Evolutionary conservation across 2,797 vertebrate genomes (phyloP), one percentile per base, ranked within the genome.

Genomic region (Otolemur crassicaudatus): DNA sequence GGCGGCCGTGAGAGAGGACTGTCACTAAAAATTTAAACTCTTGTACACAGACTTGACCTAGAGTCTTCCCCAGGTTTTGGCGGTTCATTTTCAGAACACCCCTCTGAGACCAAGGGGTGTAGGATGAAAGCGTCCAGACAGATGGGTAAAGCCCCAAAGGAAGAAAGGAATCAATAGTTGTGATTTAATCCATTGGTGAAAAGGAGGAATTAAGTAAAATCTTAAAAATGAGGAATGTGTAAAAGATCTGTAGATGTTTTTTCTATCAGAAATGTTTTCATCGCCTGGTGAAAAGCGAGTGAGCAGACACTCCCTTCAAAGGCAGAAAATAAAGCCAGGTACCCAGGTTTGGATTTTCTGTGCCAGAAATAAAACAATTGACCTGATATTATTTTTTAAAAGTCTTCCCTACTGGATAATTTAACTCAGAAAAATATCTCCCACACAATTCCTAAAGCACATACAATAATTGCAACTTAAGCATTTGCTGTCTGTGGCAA

Each of bases 21-120:
- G 99, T 99, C 98, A 98, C 98, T 98, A 98, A 99, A 99, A 99
- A 99, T 99, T 99, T 99, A 99, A 99, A 99, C 99, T 99, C 99
- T 99, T 99, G 99, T 99, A 99, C 99, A 99, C 99, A 99, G 99
- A 99, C 99, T 99, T 99, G 99, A 99, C 99, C 99, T 99, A 98
- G 97, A 99, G 99, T 99, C 99, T 99, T 98, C 98, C 98, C 98
- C 98, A 94, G 98, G 98, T 98, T 99, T 99, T 98, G 98, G 98
- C 98, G 98, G 98, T 99, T 99, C 98, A 98, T 99, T 99, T 98
- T 98, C 99, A 98, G 98, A 99, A 99, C 98, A 99, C 98, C 99
- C 98, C 98, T 99, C 98, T 98, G 98, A 98, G 98, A 97, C 97
- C 97, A 98, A 99, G 98, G 98, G 98, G 98, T 98, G 97, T 94